Conservation (phyloP, 2,113 vertebrate genomes). For the Bothrops jararaca region DNA sequence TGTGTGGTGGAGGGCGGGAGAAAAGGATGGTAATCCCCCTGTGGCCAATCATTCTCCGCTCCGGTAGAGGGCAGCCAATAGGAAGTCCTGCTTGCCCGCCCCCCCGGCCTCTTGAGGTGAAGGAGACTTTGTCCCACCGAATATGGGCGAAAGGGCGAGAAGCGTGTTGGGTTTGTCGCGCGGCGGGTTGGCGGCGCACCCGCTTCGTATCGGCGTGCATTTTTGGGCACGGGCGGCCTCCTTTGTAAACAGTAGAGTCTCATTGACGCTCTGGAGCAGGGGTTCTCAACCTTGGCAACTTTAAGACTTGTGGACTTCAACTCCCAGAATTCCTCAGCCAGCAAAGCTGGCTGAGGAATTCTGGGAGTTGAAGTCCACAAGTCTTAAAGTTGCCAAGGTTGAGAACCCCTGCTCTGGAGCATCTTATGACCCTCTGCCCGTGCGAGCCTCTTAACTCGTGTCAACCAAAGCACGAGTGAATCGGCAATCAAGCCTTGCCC, state of each 20-base stretch:
- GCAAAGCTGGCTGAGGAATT: no score
- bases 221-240: background rate
- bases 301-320: no score
- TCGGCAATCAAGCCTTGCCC: background rate
- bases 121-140: no score
- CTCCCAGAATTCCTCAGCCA: no score
- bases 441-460: background rate
- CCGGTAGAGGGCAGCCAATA: background rate
- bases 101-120: no score
- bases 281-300: no score
- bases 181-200: rapidly evolving
- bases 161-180: background rate
- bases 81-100: rapidly evolving
- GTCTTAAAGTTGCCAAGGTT: no score
- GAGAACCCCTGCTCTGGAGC: background rate
- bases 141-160: background rate
- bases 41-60: background rate
- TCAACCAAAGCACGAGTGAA: background rate
- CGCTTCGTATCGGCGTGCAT: background rate
- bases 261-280: background rate
- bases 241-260: background rate
- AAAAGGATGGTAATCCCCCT: background rate
- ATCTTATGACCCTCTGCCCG: background rate
- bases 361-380: no score
- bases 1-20: background rate